phyloP scores from a whole-genome alignment of 2,888 invertebrate genomes.

The Homarus gammarus region DNA sequence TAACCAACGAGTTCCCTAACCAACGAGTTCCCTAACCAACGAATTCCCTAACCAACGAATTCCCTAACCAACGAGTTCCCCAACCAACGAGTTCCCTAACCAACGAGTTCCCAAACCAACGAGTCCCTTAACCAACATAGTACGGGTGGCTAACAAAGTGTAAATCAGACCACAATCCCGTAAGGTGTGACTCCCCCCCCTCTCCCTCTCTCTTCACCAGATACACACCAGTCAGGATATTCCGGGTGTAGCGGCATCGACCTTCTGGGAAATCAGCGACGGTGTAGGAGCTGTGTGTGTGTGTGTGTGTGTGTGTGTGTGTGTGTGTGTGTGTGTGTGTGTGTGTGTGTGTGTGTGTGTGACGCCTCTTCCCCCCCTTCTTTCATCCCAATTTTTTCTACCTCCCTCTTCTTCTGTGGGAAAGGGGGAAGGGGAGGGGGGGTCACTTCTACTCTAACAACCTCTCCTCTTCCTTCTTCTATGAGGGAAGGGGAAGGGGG shows the following conservation, averaged over 20 bases:
- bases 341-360: neutral
- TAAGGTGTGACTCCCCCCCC: neutral
- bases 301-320: neutral
- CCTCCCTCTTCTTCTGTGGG: neutral
- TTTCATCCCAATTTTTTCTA: too few species aligned
- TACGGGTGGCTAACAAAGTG: neutral
- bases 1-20: neutral
- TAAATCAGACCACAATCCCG: neutral
- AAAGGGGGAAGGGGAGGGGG: too few species aligned
- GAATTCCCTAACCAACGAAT: neutral
- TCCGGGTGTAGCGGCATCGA: neutral
- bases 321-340: neutral
- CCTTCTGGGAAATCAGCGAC: neutral
- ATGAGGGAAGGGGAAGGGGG: too few species aligned
- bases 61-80: neutral
- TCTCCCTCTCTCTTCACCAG: conserved; percentile 38
- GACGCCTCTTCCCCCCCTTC: too few species aligned
- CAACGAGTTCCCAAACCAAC: too few species aligned
- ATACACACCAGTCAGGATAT: too few species aligned
- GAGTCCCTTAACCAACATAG: too few species aligned
- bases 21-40: neutral
- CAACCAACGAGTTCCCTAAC: neutral
- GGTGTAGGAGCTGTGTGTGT: neutral
- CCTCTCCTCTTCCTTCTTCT: too few species aligned
- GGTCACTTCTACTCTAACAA: too few species aligned